phyloP scores from a whole-genome alignment of 37 sponge, comb jelly and placozoan genomes.

The Ephydatia muelleri region DNA sequence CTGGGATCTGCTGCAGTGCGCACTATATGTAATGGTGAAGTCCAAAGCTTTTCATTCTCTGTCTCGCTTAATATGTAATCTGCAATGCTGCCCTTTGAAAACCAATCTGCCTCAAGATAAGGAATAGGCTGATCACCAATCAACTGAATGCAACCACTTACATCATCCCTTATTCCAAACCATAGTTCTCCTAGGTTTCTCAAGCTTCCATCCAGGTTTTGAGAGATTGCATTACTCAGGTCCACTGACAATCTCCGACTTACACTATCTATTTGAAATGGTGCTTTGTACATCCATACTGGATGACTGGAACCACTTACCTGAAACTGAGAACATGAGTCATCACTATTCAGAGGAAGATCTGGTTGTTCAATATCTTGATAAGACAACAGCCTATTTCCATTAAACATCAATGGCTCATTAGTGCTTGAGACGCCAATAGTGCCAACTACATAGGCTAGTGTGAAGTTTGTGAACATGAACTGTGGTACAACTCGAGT shows the following conservation, averaged over 20 bases:
- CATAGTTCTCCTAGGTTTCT: slow-evolving; percentile 5
- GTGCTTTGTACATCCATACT: slow-evolving; percentile 14
- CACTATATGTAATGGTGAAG: not conserved
- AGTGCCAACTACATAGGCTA: slow-evolving; percentile 32
- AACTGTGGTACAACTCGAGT: not conserved
- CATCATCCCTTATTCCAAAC: not conserved
- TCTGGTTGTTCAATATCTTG: slow-evolving; percentile 11
- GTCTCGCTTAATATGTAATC: not conserved
- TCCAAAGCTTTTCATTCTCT: not conserved
- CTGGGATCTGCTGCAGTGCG: too few species aligned
- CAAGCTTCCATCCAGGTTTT: not conserved
- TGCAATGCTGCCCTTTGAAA: not conserved
- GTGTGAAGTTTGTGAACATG: slow-evolving; percentile 7
- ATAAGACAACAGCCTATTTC: slow-evolving; percentile 24
- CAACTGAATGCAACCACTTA: not conserved
- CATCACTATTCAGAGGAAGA: not conserved
- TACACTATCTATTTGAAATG: slow-evolving; percentile 3
- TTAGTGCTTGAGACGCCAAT: slow-evolving; percentile 16
- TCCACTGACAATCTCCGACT: slow-evolving; percentile 9
- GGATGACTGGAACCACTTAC: not conserved
- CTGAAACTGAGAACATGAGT: not conserved
- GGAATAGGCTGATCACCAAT: not conserved
- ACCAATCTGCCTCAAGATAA: not conserved
- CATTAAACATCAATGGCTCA: slow-evolving; percentile 28
- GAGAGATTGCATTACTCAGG: slow-evolving; percentile 37